Evolutionary conservation across 2,888 invertebrate species (phyloP).

Genomic region (Eucriotettix oculatus): DNA sequence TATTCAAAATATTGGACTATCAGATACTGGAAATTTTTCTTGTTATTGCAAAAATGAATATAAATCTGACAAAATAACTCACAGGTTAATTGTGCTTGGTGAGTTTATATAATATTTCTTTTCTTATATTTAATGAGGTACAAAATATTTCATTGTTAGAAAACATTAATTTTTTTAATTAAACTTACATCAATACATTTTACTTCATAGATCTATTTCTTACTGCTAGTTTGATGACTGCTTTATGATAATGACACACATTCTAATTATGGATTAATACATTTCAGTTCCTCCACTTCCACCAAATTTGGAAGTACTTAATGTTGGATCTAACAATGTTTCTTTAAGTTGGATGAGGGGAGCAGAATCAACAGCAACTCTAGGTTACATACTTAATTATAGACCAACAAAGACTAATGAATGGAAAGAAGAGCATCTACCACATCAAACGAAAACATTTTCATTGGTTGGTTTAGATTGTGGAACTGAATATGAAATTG

Average conservation of each 20-base stretch:
- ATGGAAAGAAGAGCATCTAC: constrained; percentile 16
- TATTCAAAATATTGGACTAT: constrained; percentile 18
- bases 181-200: no score
- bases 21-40: constrained; percentile 17
- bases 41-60: constrained; percentile 16
- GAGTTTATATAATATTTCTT: not conserved
- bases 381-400: constrained; percentile 18
- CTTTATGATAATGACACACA: no score
- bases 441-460: constrained; percentile 13
- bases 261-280: no score
- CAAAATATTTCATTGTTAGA: no score
- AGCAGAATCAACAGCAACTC: constrained; percentile 12
- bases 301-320: constrained; percentile 23
- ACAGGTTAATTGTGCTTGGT: constrained; percentile 16
- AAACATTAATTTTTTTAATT: no score
- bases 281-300: constrained; percentile 25
- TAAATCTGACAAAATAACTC: constrained; percentile 13
- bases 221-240: no score
- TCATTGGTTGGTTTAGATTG: constrained; percentile 17
- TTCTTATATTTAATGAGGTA: no score
- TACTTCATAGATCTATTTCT: no score
- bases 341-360: constrained; percentile 19
- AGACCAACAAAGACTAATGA: constrained; percentile 4
- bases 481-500: constrained; percentile 19
- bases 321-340: constrained; percentile 24